These are phyloP conservation scores for Propithecus deckenii DNA, from an alignment of 2,797 vertebrate genomes.

Conservation along the genomic window DNA sequence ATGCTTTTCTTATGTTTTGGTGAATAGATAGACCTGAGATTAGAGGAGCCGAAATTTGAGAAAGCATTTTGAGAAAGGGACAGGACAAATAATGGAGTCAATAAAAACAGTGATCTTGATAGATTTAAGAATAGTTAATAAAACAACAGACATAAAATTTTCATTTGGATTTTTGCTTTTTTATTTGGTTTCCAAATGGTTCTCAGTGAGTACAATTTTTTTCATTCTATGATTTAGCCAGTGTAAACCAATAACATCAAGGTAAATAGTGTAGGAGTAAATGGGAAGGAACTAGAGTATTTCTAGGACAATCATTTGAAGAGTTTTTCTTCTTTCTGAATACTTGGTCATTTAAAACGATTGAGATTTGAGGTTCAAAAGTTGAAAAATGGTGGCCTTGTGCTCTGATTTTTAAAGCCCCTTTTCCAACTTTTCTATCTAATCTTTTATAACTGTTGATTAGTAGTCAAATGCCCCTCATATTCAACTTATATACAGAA, in stretches of 20 bases:
- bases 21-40: background rate
- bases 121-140: constrained; percentile 1
- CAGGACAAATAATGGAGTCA: background rate
- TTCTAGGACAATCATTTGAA: constrained; percentile 26
- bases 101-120: background rate
- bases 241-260: background rate
- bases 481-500: background rate
- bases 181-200: background rate
- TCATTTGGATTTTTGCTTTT: constrained; percentile 33
- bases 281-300: background rate
- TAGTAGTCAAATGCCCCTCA: background rate
- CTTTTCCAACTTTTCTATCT: constrained; percentile 11
- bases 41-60: background rate
- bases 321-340: background rate
- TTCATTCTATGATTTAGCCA: constrained; percentile 18
- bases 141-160: background rate
- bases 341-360: constrained; percentile 11
- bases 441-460: background rate
- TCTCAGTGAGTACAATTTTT: background rate
- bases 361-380: constrained; percentile 14
- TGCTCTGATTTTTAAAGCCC: background rate
- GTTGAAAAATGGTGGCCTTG: background rate
- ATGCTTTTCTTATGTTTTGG: background rate
- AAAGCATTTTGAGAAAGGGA: constrained; percentile 10
- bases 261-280: background rate